A percentile compares a stretch with the other conserved stretches of the same genome.
These are phyloP conservation scores for Characodon lateralis DNA, from an alignment of 2,797 vertebrate species.

Conservation along the genomic window DNA sequence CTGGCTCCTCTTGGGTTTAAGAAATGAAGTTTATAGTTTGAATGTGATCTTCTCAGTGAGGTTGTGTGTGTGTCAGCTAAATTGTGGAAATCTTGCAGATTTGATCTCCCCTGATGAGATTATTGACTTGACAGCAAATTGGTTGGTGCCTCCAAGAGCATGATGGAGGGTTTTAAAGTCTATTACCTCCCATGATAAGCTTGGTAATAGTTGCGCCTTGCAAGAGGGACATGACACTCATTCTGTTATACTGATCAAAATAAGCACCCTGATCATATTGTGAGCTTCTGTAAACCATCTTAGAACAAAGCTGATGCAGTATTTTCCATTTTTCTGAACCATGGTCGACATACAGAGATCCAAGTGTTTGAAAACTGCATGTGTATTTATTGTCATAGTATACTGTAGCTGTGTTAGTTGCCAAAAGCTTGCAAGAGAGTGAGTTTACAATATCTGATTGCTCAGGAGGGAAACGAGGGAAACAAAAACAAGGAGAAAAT, in stretches of 20 bases:
- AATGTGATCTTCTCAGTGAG: constrained; percentile 12
- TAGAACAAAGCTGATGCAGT: constrained; percentile 27
- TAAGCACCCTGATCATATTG: constrained; percentile 51
- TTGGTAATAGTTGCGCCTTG: constrained; percentile 44
- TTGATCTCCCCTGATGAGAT: constrained; percentile 46
- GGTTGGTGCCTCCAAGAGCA: constrained; percentile 42
- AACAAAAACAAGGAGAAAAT: not conserved
- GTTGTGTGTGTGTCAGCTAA: constrained; percentile 8
- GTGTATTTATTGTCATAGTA: constrained; percentile 11
- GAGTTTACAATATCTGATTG: constrained; percentile 47
- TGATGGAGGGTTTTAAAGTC: constrained; percentile 46
- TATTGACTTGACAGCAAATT: constrained; percentile 67
- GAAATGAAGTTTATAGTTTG: constrained; percentile 4
- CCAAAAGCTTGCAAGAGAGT: constrained; percentile 38
- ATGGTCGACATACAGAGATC: constrained; percentile 24
- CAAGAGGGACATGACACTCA: constrained; percentile 41
- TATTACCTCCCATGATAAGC: constrained; percentile 59
- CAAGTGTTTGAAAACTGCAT: constrained; percentile 2
- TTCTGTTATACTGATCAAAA: constrained; percentile 63
- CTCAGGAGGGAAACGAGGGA: constrained; percentile 33
- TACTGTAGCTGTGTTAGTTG: constrained; percentile 32
- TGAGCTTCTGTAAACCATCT: constrained; percentile 29
- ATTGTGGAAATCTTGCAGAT: constrained; percentile 38
- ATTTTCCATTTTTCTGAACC: constrained; percentile 30
- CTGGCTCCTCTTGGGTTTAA: constrained; percentile 6